Percentiles rank a stretch among this genome's conserved stretches.
Evolutionary conservation across 2,888 invertebrate genomes (phyloP).

Genomic region (Diadegma fenestrale): DNA sequence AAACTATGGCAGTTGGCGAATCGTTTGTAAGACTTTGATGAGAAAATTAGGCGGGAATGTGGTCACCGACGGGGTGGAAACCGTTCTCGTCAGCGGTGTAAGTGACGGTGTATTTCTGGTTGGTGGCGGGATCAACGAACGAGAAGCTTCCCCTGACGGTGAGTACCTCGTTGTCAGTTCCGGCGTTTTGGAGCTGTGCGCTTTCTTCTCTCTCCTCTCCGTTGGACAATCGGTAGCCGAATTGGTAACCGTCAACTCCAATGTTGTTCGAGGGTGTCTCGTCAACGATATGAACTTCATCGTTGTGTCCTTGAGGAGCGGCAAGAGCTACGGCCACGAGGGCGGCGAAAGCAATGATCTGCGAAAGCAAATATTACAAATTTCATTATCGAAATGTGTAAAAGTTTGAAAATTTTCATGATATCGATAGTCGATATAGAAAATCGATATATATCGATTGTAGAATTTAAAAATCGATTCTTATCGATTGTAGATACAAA

Average conservation of each 20-base stretch:
- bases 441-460: background rate
- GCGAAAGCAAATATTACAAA: background rate
- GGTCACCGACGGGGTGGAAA: slow-evolving; percentile 76
- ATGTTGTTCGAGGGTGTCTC: slow-evolving; percentile 77
- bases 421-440: too few relatives aligned
- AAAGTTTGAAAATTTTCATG: too few relatives aligned
- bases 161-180: slow-evolving; percentile 69
- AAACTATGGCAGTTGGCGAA: slow-evolving; percentile 15
- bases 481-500: background rate
- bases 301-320: slow-evolving; percentile 68
- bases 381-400: too few relatives aligned
- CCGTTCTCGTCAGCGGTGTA: slow-evolving; percentile 78
- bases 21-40: slow-evolving; percentile 5
- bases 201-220: slow-evolving; percentile 73
- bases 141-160: slow-evolving; percentile 77
- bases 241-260: slow-evolving; percentile 77
- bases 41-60: slow-evolving; percentile 69
- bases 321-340: slow-evolving; percentile 76
- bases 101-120: slow-evolving; percentile 73
- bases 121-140: slow-evolving; percentile 74
- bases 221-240: slow-evolving; percentile 76
- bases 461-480: background rate
- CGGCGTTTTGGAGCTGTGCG: slow-evolving; percentile 73
- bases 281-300: slow-evolving; percentile 71
- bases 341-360: slow-evolving; percentile 71